Conservation (phyloP, 2,113 vertebrate genomes). For the Spilogale gracilis region DNA sequence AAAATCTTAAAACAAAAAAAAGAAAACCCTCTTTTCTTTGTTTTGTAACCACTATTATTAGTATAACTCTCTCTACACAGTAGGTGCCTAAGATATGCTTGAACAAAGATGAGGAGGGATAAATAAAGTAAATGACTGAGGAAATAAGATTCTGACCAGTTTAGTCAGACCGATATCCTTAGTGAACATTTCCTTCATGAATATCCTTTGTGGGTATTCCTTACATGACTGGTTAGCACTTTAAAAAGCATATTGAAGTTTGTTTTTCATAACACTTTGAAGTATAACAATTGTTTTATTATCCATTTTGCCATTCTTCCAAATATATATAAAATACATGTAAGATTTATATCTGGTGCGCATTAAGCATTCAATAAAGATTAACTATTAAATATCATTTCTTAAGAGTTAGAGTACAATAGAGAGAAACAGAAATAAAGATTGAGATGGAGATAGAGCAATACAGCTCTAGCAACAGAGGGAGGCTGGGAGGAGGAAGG, state of each 20-base stretch:
- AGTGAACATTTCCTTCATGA: background rate
- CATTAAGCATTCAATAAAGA: background rate
- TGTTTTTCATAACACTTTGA: conserved; percentile 37
- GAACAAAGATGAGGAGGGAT: background rate
- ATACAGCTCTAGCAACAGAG: background rate
- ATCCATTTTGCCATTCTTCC: conserved; percentile 1
- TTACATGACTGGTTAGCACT: background rate
- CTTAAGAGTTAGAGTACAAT: background rate
- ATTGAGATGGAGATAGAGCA: background rate
- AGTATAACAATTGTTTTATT: background rate
- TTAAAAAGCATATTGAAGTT: background rate
- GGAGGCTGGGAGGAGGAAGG: background rate
- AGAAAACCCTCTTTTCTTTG: background rate
- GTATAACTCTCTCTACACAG: background rate
- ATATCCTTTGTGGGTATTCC: background rate
- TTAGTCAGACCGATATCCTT: background rate
- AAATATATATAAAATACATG: background rate
- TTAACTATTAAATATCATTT: background rate
- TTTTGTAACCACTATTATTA: background rate
- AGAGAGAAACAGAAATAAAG: background rate
- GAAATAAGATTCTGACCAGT: conserved; percentile 14
- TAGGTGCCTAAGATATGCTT: background rate
- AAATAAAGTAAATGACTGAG: background rate
- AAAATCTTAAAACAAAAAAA: too few relatives aligned
- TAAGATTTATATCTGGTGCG: background rate